These are phyloP conservation scores for Eidolon helvum DNA, from an alignment of 2,113 vertebrate species.

Conservation along the genomic window DNA sequence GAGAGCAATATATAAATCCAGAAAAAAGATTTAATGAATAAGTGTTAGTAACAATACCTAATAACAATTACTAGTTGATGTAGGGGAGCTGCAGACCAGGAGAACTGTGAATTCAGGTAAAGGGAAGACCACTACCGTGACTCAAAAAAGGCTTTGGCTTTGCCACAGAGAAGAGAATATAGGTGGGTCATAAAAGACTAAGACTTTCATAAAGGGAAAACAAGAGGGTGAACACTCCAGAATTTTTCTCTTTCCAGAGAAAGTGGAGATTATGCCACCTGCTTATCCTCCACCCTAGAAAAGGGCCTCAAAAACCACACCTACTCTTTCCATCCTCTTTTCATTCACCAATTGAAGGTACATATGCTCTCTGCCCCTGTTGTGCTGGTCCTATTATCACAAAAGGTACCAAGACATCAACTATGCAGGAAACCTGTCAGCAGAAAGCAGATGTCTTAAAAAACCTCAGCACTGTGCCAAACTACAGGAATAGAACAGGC, in stretches of 20 bases:
- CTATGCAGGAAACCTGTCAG: neutral
- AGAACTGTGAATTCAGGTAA: neutral
- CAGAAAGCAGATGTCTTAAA: neutral
- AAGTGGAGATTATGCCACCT: neutral
- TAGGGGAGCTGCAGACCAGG: neutral
- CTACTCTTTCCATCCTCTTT: neutral
- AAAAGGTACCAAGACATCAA: neutral
- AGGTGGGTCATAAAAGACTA: neutral
- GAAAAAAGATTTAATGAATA: neutral
- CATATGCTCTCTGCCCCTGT: neutral
- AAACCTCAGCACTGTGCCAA: neutral
- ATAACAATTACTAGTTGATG: neutral
- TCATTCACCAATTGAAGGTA: neutral
- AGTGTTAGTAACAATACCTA: neutral
- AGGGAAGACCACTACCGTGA: neutral
- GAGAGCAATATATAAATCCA: neutral
- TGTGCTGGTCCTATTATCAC: neutral
- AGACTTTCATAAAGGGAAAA: neutral
- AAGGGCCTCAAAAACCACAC: neutral
- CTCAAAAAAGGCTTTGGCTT: neutral
- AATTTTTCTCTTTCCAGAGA: neutral
- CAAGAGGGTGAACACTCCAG: neutral
- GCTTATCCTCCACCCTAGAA: neutral
- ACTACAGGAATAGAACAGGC: neutral
- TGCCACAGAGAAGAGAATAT: neutral